Base-by-base conservation (phyloP, 1,140 invertebrate genomes). In the Cydia splendana region DNA sequence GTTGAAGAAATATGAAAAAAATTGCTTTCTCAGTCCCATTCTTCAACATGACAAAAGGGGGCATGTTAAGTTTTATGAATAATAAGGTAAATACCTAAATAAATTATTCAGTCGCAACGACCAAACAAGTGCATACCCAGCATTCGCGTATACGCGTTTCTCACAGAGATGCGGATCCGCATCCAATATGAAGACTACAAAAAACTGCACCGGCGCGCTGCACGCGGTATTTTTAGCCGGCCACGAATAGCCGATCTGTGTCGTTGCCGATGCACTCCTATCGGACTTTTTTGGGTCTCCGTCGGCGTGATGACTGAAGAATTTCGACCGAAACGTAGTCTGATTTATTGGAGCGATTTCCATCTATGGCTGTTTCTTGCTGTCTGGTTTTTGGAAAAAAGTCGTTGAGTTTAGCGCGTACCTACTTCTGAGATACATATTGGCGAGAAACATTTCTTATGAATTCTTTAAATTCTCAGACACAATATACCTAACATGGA, bases 201-300 rank as follows among this genome's bases (percentile, higher is more conserved):
- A 92, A 92, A 92, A 92, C 80, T 88, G 87, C 87, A 90, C 84
- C 81, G 79, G 77, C 79, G 78, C 86, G 89, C 85, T 79, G 80
- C 77, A 83, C 77, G 84, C 76, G 38, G 79, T 92, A 92, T 90
- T 90, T 91, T 90, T 90, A 91, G 87, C 82, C 81, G 81, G 78
- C 83, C 84, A 80, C 76, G 86, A 92, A 91, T 91, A 91, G 82
- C 81, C 73, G 75, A 85, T 84, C 76, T 85, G 78, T 85, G 84
- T 79, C 86, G 84, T 69, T 81, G 80, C 77, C 81, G 77, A 79
- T 81, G 83, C 82, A 80, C 81, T 81, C 80, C 82, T 80, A 84
- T 82, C 74, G 24, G 84, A 88, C 83, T 82, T 88, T 88, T 82
- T 71, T 71, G 67, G 67, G 34, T 71, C 67, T 20, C 6, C 34